These are phyloP conservation scores for Oreochromis spilurus DNA, from an alignment of 2,113 vertebrate species.

Conservation along the genomic window DNA sequence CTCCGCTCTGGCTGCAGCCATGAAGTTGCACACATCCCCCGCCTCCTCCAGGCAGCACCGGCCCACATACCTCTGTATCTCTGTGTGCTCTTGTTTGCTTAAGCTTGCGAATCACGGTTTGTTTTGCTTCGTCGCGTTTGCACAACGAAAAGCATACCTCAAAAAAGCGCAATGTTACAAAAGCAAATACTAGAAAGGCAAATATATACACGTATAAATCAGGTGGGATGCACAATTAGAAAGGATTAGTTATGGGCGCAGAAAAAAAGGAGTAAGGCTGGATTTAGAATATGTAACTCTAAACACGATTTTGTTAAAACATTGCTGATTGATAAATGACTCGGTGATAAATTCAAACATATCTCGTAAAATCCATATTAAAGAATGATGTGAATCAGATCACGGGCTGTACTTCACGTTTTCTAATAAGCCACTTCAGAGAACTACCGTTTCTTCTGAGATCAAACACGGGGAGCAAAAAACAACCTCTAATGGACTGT, in stretches of 20 bases:
- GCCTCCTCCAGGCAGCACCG: neutral
- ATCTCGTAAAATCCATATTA: neutral
- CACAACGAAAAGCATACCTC: neutral
- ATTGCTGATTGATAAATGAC: neutral
- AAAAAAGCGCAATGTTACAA: neutral
- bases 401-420: neutral
- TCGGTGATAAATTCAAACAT: neutral
- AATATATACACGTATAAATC: neutral
- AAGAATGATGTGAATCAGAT: neutral
- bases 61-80: constrained; percentile 30
- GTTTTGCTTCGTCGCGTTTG: constrained; percentile 24
- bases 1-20: neutral
- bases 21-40: neutral
- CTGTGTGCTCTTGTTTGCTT: constrained; percentile 41
- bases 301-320: neutral
- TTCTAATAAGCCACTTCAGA: neutral
- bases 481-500: constrained; percentile 22
- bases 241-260: neutral
- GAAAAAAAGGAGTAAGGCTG: neutral
- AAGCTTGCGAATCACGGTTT: constrained; percentile 45
- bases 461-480: neutral
- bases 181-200: neutral
- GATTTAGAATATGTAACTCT: neutral
- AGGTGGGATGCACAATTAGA: neutral
- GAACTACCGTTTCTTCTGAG: neutral